Evolutionary conservation across 2,888 invertebrate species (phyloP).

Genomic region (Cyclophora punctaria): DNA sequence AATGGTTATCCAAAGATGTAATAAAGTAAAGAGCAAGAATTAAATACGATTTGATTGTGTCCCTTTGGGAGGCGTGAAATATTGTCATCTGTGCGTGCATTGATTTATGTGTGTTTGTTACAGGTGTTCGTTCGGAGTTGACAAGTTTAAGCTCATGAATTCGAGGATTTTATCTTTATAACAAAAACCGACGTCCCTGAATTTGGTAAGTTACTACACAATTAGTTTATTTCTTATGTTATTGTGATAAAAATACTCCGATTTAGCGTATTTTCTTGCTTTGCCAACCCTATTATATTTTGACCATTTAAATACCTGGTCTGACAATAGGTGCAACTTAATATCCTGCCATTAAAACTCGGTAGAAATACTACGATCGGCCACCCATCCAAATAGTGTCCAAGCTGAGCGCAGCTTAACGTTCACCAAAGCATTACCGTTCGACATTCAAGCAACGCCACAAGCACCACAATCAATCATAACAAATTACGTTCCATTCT

Average conservation of each 20-base stretch:
- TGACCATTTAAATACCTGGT: too few relatives aligned
- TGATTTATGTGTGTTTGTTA: conserved; percentile 25
- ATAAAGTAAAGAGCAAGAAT: conserved; percentile 42
- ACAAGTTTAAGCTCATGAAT: conserved; percentile 45
- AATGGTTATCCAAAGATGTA: conserved; percentile 51
- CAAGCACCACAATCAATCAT: too few relatives aligned
- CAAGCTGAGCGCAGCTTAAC: too few relatives aligned
- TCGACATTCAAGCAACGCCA: neutral
- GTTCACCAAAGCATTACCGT: too few relatives aligned
- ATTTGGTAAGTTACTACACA: conserved; percentile 44
- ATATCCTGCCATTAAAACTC: too few relatives aligned
- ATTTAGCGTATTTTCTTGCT: neutral
- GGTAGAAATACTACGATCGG: too few relatives aligned
- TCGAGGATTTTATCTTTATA: conserved; percentile 47
- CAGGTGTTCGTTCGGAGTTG: conserved; percentile 38
- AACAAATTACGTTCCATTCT: too few relatives aligned
- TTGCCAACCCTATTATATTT: neutral
- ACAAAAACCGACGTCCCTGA: conserved; percentile 55
- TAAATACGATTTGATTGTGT: conserved; percentile 20
- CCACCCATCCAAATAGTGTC: too few relatives aligned
- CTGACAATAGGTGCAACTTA: too few relatives aligned
- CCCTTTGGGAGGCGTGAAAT: neutral
- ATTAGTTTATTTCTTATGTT: neutral
- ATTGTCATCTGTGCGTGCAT: conserved; percentile 18
- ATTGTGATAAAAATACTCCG: neutral